These are phyloP conservation scores for Chrysopa pallens DNA, from an alignment of 1,140 invertebrate genomes.

Conservation along the genomic window DNA sequence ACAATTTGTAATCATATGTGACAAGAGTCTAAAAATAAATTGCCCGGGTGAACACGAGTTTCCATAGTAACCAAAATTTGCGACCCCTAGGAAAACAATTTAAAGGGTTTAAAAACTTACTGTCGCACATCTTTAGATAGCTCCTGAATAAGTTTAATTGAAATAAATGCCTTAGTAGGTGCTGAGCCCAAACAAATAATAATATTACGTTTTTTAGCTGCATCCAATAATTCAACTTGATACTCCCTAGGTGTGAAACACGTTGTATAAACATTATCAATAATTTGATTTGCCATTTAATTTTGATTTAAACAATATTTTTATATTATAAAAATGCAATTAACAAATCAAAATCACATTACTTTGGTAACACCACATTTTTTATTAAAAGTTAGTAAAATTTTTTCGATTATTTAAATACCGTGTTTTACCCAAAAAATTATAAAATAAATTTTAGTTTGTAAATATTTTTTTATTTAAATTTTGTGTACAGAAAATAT, in stretches of 20 bases:
- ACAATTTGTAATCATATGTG: too few species aligned
- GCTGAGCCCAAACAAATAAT: conserved; percentile 70
- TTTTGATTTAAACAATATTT: too few species aligned
- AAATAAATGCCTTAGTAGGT: conserved; percentile 73
- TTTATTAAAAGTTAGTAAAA: too few species aligned
- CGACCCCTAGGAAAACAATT: conserved; percentile 8
- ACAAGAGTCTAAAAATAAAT: too few species aligned
- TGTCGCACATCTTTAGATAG: conserved; percentile 32
- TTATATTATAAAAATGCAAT: too few species aligned
- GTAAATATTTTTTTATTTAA: too few species aligned
- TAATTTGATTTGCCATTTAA: conserved; percentile 37
- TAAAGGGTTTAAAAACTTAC: conserved; percentile 10
- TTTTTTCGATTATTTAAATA: too few species aligned
- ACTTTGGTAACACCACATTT: too few species aligned
- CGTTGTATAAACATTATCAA: conserved; percentile 44
- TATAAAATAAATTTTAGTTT: too few species aligned
- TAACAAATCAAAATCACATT: too few species aligned
- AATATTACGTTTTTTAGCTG: conserved; percentile 58
- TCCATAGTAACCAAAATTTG: background rate
- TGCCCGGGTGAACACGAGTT: conserved; percentile 4
- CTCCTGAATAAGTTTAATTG: conserved; percentile 73
- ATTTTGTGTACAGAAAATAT: too few species aligned
- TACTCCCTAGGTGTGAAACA: conserved; percentile 58
- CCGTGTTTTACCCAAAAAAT: too few species aligned
- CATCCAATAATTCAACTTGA: conserved; percentile 66